Conservation (phyloP, 2,797 vertebrate genomes). For the Sebastes ruberrimus region DNA sequence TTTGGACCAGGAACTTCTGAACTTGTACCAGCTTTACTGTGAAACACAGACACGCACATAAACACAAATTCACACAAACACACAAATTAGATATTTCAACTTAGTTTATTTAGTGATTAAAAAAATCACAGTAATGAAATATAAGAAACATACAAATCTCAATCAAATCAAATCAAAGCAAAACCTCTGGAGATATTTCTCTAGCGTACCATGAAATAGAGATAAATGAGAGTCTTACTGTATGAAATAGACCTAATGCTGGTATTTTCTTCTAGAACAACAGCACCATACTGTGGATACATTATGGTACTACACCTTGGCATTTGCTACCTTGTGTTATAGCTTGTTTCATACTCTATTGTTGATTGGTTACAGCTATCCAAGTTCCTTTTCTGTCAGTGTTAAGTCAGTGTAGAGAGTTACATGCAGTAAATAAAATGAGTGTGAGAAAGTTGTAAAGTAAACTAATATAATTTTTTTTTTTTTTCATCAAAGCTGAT, state of each 20-base stretch:
- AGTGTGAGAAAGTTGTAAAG: neutral
- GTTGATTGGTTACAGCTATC: neutral
- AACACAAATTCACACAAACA: neutral
- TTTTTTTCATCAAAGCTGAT: conserved; percentile 1
- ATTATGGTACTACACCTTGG: conserved; percentile 37
- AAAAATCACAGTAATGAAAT: neutral
- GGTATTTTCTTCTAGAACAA: conserved; percentile 18
- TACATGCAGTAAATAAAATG: neutral
- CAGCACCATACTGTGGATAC: conserved; percentile 56
- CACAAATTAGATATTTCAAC: neutral
- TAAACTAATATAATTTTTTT: neutral
- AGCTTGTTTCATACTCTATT: neutral
- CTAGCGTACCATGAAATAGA: neutral
- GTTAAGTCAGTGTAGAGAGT: neutral
- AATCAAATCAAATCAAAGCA: neutral
- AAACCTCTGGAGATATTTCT: neutral
- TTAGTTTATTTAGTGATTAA: neutral
- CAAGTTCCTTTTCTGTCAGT: neutral
- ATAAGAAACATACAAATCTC: neutral
- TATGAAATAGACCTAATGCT: neutral
- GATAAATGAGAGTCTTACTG: neutral
- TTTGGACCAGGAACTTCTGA: conserved; percentile 84
- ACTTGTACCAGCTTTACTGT: conserved; percentile 89
- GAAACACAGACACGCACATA: conserved; percentile 27
- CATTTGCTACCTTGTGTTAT: neutral